Conservation (phyloP, 2,113 vertebrate species). For the Acanthisitta chloris region DNA sequence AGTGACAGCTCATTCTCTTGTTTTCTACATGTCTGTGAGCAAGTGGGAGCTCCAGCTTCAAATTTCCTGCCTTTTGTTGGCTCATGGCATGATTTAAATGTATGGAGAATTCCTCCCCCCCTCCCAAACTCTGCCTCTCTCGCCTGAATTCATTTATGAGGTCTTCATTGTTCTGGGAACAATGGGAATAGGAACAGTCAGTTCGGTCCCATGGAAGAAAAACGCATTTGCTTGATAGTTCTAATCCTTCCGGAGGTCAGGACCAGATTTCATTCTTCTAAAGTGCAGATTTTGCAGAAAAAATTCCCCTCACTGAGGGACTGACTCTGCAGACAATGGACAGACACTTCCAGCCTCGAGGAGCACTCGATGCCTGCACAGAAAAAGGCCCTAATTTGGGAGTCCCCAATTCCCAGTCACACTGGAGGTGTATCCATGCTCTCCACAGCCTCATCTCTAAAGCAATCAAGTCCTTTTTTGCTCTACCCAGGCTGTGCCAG, state of each 20-base stretch:
- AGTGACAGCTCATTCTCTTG: constrained; percentile 41
- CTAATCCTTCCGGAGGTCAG: constrained; percentile 67
- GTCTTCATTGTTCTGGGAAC: constrained; percentile 61
- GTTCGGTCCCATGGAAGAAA: constrained; percentile 67
- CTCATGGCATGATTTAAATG: constrained; percentile 24
- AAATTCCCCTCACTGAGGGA: not conserved
- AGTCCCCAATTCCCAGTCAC: not conserved
- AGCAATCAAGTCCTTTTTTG: not conserved
- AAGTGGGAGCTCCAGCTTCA: constrained; percentile 29
- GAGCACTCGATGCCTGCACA: rapidly evolving
- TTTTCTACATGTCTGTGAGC: constrained; percentile 41
- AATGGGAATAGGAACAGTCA: constrained; percentile 57
- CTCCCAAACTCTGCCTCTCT: not conserved
- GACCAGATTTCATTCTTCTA: constrained; percentile 44
- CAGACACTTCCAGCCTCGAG: not conserved
- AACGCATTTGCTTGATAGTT: constrained; percentile 51
- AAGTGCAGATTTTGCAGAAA: constrained; percentile 53
- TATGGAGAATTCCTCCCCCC: constrained; percentile 8
- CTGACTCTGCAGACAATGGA: not conserved
- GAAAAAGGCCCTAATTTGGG: not conserved
- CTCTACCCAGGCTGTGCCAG: rapidly evolving
- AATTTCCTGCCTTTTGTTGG: constrained; percentile 67
- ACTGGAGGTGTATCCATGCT: rapidly evolving
- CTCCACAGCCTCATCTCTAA: not conserved
- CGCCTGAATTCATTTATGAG: constrained; percentile 41